These are phyloP conservation scores for Nasonia giraulti DNA, from an alignment of 1,140 invertebrate species.

Conservation along the genomic window DNA sequence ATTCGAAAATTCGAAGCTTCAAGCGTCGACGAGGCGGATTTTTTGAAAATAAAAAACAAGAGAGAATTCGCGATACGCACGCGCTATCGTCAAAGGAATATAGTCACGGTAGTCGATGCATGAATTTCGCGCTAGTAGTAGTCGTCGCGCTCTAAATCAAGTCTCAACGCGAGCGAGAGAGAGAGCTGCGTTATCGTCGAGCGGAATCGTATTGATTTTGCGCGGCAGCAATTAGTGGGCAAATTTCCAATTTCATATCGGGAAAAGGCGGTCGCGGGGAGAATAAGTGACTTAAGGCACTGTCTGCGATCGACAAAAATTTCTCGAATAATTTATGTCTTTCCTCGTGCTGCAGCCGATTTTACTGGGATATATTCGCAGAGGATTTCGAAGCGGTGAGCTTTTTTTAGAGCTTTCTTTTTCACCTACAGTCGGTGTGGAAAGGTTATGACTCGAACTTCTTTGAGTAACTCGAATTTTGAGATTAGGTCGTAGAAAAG, in stretches of 20 bases:
- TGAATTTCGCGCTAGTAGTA: constrained; percentile 23
- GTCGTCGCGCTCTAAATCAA: constrained; percentile 32
- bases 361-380: neutral
- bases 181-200: neutral
- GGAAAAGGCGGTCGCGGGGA: neutral
- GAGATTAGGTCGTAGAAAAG: too few relatives aligned
- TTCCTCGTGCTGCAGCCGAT: neutral
- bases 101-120: neutral
- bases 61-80: neutral
- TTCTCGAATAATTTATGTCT: neutral
- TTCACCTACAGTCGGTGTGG: too few relatives aligned
- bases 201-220: constrained; percentile 35
- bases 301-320: constrained; percentile 26
- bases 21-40: too few relatives aligned
- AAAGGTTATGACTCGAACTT: too few relatives aligned
- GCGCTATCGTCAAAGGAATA: neutral
- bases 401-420: too few relatives aligned
- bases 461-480: too few relatives aligned
- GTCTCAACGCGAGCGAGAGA: neutral
- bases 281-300: neutral
- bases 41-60: neutral
- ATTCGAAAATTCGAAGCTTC: too few relatives aligned
- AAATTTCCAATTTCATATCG: constrained; percentile 48
- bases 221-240: constrained; percentile 44
- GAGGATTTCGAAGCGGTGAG: too few relatives aligned